Percentiles rank a stretch among this genome's conserved stretches.
phyloP scores from a whole-genome alignment of 2,113 vertebrate species.

The Prinia subflava region DNA sequence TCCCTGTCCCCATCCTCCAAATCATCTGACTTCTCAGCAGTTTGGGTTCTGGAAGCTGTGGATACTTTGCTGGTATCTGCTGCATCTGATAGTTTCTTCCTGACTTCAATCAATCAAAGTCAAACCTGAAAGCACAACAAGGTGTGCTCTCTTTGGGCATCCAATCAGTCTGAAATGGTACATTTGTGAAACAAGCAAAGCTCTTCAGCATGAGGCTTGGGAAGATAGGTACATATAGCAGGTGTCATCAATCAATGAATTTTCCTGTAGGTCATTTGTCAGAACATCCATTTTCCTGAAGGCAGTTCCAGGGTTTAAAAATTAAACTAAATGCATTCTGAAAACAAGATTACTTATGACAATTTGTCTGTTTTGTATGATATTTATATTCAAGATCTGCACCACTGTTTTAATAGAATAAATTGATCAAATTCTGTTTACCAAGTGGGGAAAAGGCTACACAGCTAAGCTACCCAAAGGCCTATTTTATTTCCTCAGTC shows the following conservation, averaged over 20 bases:
- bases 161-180: neutral
- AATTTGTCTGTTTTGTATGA: neutral
- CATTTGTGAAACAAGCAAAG: neutral
- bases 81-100: neutral
- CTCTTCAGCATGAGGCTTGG: neutral
- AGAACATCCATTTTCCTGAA: neutral
- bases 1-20: accelerated
- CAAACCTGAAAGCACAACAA: neutral
- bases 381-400: neutral
- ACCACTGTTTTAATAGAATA: neutral
- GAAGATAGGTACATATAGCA: neutral
- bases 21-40: neutral
- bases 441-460: neutral
- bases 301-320: neutral
- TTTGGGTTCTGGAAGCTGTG: neutral
- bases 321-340: neutral
- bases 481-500: neutral
- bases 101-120: neutral
- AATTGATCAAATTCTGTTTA: neutral
- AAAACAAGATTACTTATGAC: neutral
- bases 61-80: neutral
- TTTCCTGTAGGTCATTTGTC: neutral
- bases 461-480: neutral
- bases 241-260: neutral
- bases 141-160: neutral